Conservation (phyloP, 2,888 invertebrate species). For the Zygaena filipendulae region DNA sequence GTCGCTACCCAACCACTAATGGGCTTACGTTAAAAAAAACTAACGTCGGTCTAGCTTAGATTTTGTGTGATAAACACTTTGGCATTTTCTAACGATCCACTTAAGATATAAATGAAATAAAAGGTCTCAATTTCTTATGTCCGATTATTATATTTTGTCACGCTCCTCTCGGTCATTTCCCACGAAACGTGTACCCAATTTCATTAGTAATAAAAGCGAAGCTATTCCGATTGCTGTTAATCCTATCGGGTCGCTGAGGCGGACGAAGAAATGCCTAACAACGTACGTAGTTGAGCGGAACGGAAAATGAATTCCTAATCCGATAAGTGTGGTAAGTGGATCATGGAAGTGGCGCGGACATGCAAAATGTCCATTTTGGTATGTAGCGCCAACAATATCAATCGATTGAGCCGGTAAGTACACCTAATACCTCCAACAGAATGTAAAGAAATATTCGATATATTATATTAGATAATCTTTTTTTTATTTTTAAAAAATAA, state of each 20-base stretch:
- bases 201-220: constrained; percentile 2
- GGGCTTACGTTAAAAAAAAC: constrained; percentile 8
- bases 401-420: no score
- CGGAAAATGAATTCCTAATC: constrained; percentile 13
- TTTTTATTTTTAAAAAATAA: no score
- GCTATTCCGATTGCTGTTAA: not conserved
- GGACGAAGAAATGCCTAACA: not conserved
- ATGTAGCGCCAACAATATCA: no score
- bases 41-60: constrained; percentile 15
- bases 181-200: not conserved
- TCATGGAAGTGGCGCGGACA: constrained; percentile 13
- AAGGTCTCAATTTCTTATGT: constrained; percentile 1
- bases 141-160: not conserved
- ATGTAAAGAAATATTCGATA: no score
- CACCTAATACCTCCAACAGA: no score
- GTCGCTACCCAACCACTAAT: constrained; percentile 26
- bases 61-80: constrained; percentile 20
- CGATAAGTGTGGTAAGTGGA: constrained; percentile 15
- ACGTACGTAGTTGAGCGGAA: constrained; percentile 7
- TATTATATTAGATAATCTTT: no score
- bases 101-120: constrained; percentile 19
- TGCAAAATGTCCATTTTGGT: constrained; percentile 22
- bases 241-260: not conserved
- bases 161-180: not conserved
- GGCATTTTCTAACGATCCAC: constrained; percentile 17